Percentiles rank a stretch among this genome's conserved stretches.
Evolutionary conservation across 92 coral and sea anemone species (phyloP).

Genomic region (Phenganax stokvisi): DNA sequence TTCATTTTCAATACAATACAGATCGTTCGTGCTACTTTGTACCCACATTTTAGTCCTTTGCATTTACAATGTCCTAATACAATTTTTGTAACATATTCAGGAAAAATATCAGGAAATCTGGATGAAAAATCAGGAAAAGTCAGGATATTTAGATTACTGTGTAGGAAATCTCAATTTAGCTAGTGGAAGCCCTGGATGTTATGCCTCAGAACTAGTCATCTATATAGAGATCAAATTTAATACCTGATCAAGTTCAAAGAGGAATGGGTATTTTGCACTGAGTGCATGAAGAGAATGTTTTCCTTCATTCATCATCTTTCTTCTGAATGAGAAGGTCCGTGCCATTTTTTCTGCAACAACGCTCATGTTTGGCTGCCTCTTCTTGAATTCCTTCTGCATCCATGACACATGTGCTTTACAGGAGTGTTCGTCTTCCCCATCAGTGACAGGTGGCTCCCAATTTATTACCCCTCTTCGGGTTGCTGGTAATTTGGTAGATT

Average conservation of each 20-base stretch:
- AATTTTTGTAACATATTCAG: too few species aligned
- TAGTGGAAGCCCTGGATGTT: too few species aligned
- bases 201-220: too few species aligned
- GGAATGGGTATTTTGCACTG: conserved; percentile 31
- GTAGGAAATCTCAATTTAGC: too few species aligned
- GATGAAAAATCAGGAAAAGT: too few species aligned
- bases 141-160: too few species aligned
- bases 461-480: neutral
- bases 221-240: too few species aligned
- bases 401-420: conserved; percentile 33
- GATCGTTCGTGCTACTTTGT: too few species aligned
- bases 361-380: conserved; percentile 2
- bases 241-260: conserved; percentile 32
- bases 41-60: too few species aligned
- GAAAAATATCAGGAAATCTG: too few species aligned
- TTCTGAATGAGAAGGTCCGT: conserved; percentile 27
- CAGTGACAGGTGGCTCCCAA: conserved; percentile 22
- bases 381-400: conserved; percentile 35
- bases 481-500: neutral
- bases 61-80: too few species aligned
- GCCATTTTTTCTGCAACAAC: conserved; percentile 35
- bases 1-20: too few species aligned
- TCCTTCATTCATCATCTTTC: conserved; percentile 21
- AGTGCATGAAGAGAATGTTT: conserved; percentile 21
- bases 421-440: neutral